Percentiles rank a stretch among this genome's conserved stretches.
Evolutionary conservation across 2,113 vertebrate genomes (phyloP).

Genomic region (Vombatus ursinus): DNA sequence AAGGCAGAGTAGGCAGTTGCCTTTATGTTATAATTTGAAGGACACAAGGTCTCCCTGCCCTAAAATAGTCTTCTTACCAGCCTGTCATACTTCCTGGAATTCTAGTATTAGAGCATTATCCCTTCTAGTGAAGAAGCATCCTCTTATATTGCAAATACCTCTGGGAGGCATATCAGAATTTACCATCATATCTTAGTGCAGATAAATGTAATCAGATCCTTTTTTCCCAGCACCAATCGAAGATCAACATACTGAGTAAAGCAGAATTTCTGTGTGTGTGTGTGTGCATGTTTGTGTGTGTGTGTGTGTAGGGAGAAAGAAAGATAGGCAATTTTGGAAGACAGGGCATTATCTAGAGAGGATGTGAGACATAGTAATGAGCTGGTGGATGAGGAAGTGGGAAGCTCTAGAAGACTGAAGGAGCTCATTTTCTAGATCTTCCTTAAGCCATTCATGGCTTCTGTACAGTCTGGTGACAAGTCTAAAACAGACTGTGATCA

Average conservation of each 20-base stretch:
- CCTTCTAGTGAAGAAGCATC: background rate
- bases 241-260: background rate
- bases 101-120: background rate
- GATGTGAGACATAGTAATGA: background rate
- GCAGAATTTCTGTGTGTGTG: too few relatives aligned
- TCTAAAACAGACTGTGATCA: background rate
- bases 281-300: too few relatives aligned
- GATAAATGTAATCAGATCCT: background rate
- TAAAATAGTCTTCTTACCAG: background rate
- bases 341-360: background rate
- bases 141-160: background rate
- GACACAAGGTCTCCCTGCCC: background rate
- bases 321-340: background rate
- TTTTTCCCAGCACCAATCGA: background rate
- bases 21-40: background rate
- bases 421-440: background rate
- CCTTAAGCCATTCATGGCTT: background rate
- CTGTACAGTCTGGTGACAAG: background rate
- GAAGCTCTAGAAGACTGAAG: background rate
- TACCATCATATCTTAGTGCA: background rate
- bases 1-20: background rate
- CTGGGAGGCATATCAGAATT: background rate
- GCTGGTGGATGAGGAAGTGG: background rate
- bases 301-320: background rate
- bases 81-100: background rate